A percentile compares a stretch with the other conserved stretches of the same genome.
phyloP scores from a whole-genome alignment of 2,797 vertebrate species.

The Psittacula echo region DNA sequence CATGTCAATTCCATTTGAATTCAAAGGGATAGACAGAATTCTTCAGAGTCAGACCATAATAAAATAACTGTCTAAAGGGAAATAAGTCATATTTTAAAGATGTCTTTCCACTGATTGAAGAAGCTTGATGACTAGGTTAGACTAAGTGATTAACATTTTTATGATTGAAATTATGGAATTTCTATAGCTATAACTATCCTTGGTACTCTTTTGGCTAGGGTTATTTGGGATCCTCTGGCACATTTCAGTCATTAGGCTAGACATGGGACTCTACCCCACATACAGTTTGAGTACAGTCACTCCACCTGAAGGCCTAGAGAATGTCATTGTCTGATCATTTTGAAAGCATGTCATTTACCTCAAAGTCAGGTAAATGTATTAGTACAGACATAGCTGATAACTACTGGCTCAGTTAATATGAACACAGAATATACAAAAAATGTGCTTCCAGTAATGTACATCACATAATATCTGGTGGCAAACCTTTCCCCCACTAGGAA shows the following conservation, averaged over 20 bases:
- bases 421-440: background rate
- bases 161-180: background rate
- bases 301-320: background rate
- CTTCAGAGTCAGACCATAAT: background rate
- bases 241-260: background rate
- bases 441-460: background rate
- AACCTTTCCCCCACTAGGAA: background rate
- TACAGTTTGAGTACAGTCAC: background rate
- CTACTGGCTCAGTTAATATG: background rate
- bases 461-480: background rate
- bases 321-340: rapidly evolving
- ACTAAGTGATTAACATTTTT: background rate
- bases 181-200: background rate
- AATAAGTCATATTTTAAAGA: background rate
- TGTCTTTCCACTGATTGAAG: background rate
- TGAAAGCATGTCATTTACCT: background rate
- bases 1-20: background rate
- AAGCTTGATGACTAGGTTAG: background rate
- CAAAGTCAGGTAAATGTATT: background rate
- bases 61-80: background rate
- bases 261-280: background rate
- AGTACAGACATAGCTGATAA: background rate
- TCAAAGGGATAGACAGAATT: background rate
- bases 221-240: background rate
- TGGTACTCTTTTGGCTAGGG: background rate